Conservation (phyloP, 92 coral and sea anemone genomes). For the Bergia puertoricense region DNA sequence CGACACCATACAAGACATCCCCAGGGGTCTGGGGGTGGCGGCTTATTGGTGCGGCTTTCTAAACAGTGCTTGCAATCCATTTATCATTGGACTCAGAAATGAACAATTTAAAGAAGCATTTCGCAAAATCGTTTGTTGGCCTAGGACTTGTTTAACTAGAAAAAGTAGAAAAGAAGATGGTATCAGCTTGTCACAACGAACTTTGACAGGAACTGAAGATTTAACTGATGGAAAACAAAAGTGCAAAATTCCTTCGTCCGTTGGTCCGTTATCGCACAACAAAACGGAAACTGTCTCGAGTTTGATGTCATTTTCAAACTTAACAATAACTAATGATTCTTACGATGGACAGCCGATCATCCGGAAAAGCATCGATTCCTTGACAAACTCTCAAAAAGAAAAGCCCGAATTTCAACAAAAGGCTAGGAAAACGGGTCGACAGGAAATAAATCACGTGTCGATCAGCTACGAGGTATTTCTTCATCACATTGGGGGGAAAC, state of each 20-base stretch:
- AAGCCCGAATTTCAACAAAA: not conserved
- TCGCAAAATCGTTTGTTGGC: slow-evolving; percentile 52
- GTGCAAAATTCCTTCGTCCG: not conserved
- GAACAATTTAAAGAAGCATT: slow-evolving; percentile 67
- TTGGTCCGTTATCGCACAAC: not conserved
- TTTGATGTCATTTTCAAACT: not conserved
- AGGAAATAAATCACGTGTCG: not conserved
- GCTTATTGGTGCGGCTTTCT: slow-evolving; percentile 87
- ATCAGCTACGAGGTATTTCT: slow-evolving; percentile 7
- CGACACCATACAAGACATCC: slow-evolving; percentile 56
- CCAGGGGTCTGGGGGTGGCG: slow-evolving; percentile 79
- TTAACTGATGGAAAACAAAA: not conserved
- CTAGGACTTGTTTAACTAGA: slow-evolving; percentile 10
- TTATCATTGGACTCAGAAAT: slow-evolving; percentile 77
- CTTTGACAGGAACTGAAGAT: not conserved
- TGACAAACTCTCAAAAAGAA: not conserved
- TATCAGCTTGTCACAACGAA: not conserved
- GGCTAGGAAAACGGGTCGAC: slow-evolving; percentile 30
- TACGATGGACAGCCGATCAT: not conserved
- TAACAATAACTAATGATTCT: not conserved
- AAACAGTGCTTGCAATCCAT: slow-evolving; percentile 81
- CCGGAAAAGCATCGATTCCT: not conserved
- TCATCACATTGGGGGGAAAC: slow-evolving; percentile 13
- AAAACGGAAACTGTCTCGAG: slow-evolving; percentile 24
- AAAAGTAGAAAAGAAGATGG: not conserved